Percentiles rank a stretch among this genome's conserved stretches.
These are phyloP conservation scores for Lytechinus variegatus DNA, from an alignment of 35 echinoderm and acorn worm genomes.

Conservation along the genomic window DNA sequence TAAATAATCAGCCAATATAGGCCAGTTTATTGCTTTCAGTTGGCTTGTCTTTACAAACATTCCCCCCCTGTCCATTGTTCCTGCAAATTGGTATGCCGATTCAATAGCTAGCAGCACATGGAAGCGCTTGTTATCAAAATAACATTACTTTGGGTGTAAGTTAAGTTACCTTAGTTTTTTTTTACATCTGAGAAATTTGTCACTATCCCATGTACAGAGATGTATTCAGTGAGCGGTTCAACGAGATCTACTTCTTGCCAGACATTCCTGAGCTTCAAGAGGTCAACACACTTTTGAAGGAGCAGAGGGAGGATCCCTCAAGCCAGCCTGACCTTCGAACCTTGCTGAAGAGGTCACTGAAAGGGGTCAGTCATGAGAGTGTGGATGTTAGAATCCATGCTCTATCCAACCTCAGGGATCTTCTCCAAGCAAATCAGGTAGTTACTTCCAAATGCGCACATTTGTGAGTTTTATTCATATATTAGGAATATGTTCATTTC, in stretches of 20 bases:
- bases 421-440: constrained; percentile 87
- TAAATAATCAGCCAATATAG: too few species aligned
- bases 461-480: too few species aligned
- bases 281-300: constrained; percentile 79
- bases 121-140: too few species aligned
- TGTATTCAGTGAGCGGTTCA: constrained; percentile 72
- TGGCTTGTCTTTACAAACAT: too few species aligned
- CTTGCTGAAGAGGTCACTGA: constrained; percentile 81
- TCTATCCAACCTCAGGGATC: constrained; percentile 84
- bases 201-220: constrained; percentile 56
- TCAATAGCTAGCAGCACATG: too few species aligned
- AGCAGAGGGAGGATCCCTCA: constrained; percentile 77
- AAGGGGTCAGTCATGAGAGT: constrained; percentile 92
- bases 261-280: constrained; percentile 75
- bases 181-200: neutral
- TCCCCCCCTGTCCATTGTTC: too few species aligned
- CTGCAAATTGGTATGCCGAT: too few species aligned
- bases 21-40: too few species aligned
- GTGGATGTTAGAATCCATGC: constrained; percentile 94
- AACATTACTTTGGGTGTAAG: too few species aligned
- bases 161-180: too few species aligned
- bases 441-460: too few species aligned
- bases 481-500: too few species aligned
- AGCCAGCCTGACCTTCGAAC: constrained; percentile 83
- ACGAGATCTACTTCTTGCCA: constrained; percentile 97